Conservation (phyloP, 1,140 invertebrate genomes). For the Drosophila rufa region DNA sequence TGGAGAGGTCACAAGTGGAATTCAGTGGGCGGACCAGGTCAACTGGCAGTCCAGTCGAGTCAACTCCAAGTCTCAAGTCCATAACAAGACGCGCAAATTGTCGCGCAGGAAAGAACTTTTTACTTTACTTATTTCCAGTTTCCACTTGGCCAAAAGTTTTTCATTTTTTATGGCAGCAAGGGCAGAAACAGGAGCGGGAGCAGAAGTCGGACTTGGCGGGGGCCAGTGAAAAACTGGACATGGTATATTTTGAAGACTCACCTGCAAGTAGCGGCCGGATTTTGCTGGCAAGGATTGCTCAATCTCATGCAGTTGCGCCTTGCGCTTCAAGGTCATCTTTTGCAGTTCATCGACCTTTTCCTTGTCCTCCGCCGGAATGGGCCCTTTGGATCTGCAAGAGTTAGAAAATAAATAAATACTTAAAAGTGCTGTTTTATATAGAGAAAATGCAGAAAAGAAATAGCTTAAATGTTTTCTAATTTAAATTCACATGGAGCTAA, state of each 20-base stretch:
- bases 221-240: background rate
- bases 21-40: constrained; percentile 23
- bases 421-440: background rate
- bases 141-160: constrained; percentile 25
- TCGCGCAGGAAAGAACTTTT: constrained; percentile 41
- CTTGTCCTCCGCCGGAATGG: constrained; percentile 81
- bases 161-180: constrained; percentile 2
- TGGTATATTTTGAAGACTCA: constrained; percentile 32
- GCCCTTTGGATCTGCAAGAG: constrained; percentile 58
- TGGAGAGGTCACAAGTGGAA: constrained; percentile 13
- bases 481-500: background rate
- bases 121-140: constrained; percentile 25
- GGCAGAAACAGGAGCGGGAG: background rate
- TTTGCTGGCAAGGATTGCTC: constrained; percentile 94
- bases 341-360: constrained; percentile 87
- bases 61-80: constrained; percentile 25
- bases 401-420: background rate
- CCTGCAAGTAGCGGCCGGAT: constrained; percentile 94
- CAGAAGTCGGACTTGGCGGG: background rate
- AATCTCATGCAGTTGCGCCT: constrained; percentile 93
- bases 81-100: constrained; percentile 57
- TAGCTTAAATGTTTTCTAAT: background rate
- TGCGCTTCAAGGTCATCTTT: constrained; percentile 91
- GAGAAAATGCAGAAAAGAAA: background rate
- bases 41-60: constrained; percentile 46